Evolutionary conservation across 2,888 invertebrate genomes (phyloP).

Genomic region (Trichacis sp.): DNA sequence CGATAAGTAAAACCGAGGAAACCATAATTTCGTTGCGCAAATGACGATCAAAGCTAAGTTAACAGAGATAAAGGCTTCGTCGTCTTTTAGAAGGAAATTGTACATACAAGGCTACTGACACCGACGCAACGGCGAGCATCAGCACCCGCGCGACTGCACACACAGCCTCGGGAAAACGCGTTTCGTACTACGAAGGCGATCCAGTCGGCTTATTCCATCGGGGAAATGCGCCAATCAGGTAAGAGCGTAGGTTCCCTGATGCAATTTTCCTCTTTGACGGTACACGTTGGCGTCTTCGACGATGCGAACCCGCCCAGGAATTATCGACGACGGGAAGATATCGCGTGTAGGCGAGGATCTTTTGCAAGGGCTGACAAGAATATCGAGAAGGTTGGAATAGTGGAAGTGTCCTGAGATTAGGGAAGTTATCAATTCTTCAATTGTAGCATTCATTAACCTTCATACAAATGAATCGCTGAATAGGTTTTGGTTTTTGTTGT

Average conservation of each 20-base stretch:
- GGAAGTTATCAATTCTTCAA: no score
- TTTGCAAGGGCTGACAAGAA: neutral
- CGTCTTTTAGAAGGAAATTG: constrained; percentile 35
- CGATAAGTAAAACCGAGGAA: constrained; percentile 11
- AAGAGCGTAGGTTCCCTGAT: constrained; percentile 28
- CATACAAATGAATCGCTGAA: no score
- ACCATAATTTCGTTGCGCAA: constrained; percentile 27
- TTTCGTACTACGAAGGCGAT: constrained; percentile 22
- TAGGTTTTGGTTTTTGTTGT: no score
- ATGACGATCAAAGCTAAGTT: constrained; percentile 39
- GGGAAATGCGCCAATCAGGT: constrained; percentile 33
- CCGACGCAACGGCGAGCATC: neutral
- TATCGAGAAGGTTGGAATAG: neutral
- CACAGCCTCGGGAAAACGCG: constrained; percentile 5
- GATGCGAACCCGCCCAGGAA: constrained; percentile 9
- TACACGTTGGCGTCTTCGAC: neutral
- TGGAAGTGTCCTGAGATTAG: no score
- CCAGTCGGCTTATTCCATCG: constrained; percentile 21
- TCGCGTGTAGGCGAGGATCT: constrained; percentile 6
- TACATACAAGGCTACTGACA: constrained; percentile 16
- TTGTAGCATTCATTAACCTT: no score
- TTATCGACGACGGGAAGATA: constrained; percentile 12
- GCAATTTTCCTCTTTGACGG: constrained; percentile 30
- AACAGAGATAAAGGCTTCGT: constrained; percentile 31
- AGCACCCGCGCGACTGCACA: constrained; percentile 16